Base-by-base conservation (phyloP, 2,797 vertebrate genomes). In the Poecilia picta region DNA sequence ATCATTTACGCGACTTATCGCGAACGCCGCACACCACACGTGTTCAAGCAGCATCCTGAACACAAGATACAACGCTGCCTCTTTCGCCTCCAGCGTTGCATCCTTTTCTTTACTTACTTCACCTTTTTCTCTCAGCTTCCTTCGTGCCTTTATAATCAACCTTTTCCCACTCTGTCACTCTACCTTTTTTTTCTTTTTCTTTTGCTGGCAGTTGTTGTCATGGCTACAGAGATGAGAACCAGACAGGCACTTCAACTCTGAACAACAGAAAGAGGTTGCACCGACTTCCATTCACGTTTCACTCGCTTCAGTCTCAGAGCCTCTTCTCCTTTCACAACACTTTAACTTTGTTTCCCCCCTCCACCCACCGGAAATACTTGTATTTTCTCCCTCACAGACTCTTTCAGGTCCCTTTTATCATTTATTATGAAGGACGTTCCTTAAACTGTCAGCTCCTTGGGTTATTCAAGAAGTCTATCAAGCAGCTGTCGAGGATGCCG, bases 211-310 rank as follows among this genome's bases (percentile, higher is more conserved):
- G 79, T 28, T 28, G 93, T 93, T 90, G 92, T 91, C 93, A 94
- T 93, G 89, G 91, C 76, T 86, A 93, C 79, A 62, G 79, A 75
- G 84, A 88, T 74, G 76, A 85, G 82, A 87, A 85, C 77, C 91
- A 87, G 78, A 84, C 82, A 79, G 76, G 71, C 83, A 82, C 85
- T 90, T 88, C 81, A 90, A 84, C 89, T 89, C 89, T 89, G 77
- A 93, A 88, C 80, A 88, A 84, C 77, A 77, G 57, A 77, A 74
- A 64, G 73, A 77, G 75, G 57, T 47, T 79, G 79, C 53, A 39
- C 71, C 28, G 31, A 81, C 83, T 85, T 84, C 64, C 73, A 66
- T 80, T 70, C n/a, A 12, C 15, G 74, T 85, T 81, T 84, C 33
- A 13, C 41, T 83, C 49, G 64, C 36, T 75, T 57, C 49, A 2